phyloP scores from a whole-genome alignment of 2,888 invertebrate genomes.

The Schrankia costaestrigalis region DNA sequence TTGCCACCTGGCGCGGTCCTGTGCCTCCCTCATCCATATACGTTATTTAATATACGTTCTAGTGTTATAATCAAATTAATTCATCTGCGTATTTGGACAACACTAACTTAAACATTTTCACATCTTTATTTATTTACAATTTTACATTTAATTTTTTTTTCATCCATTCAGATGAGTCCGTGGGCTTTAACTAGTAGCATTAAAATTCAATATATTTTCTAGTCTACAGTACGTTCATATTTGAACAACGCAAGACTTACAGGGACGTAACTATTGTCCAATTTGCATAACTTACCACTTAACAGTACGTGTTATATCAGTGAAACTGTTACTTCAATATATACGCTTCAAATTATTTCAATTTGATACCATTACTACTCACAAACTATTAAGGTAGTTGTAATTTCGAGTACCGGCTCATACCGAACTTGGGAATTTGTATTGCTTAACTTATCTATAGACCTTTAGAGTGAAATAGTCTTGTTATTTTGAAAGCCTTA shows the following conservation, averaged over 20 bases:
- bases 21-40: no score
- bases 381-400: slow-evolving; percentile 3
- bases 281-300: slow-evolving; percentile 8
- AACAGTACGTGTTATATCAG: slow-evolving; percentile 5
- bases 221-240: background rate
- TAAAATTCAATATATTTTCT: no score
- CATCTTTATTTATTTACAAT: slow-evolving; percentile 11
- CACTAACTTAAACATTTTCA: no score
- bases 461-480: background rate
- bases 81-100: no score
- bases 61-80: no score
- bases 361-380: background rate
- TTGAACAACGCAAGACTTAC: no score
- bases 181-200: no score
- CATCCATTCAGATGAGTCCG: no score
- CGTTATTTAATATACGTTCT: no score
- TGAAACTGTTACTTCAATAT: slow-evolving; percentile 4
- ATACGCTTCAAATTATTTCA: background rate
- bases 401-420: background rate
- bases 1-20: no score
- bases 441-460: background rate
- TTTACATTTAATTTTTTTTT: slow-evolving; percentile 11
- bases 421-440: background rate
- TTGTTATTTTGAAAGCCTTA: no score
- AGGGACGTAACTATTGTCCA: background rate